Evolutionary conservation across 35 echinoderm and acorn worm genomes (phyloP).

Genomic region (Heliocidaris tuberculata): DNA sequence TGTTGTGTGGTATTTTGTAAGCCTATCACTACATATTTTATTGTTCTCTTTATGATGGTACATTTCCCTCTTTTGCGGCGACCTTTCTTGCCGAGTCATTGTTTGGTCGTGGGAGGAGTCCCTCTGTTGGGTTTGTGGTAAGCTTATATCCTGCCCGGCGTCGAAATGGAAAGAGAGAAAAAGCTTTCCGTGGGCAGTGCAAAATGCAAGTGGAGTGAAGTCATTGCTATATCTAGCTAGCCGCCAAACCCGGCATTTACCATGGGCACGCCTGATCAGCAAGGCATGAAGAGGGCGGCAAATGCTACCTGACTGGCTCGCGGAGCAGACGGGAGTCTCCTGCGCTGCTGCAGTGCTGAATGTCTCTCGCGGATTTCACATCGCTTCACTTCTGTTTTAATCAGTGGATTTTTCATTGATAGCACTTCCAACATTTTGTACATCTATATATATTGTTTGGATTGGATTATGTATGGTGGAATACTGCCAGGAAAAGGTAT

Average conservation of each 20-base stretch:
- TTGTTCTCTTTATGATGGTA: not conserved
- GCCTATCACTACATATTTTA: not conserved
- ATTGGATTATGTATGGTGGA: not conserved
- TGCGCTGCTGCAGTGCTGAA: not conserved
- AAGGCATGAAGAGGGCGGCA: conserved; percentile 13
- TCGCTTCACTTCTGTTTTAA: not conserved
- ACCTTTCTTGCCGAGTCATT: not conserved
- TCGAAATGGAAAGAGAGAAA: conserved; percentile 10
- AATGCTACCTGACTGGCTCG: not conserved
- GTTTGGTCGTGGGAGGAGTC: conserved; percentile 29
- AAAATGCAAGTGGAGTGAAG: not conserved
- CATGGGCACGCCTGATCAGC: not conserved
- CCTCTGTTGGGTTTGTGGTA: not conserved
- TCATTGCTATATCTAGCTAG: conserved; percentile 21
- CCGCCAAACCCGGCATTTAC: not conserved
- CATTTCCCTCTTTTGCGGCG: not conserved
- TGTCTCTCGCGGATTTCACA: not conserved
- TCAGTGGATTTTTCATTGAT: not conserved
- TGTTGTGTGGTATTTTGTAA: not conserved
- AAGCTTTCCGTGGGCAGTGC: not conserved
- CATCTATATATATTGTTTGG: not conserved
- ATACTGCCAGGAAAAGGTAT: not conserved
- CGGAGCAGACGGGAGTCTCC: not conserved
- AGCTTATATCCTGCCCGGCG: not conserved
- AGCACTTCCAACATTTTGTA: not conserved